These are phyloP conservation scores for Enteromius trimaculatus DNA, from an alignment of 2,797 vertebrate genomes.

Conservation along the genomic window DNA sequence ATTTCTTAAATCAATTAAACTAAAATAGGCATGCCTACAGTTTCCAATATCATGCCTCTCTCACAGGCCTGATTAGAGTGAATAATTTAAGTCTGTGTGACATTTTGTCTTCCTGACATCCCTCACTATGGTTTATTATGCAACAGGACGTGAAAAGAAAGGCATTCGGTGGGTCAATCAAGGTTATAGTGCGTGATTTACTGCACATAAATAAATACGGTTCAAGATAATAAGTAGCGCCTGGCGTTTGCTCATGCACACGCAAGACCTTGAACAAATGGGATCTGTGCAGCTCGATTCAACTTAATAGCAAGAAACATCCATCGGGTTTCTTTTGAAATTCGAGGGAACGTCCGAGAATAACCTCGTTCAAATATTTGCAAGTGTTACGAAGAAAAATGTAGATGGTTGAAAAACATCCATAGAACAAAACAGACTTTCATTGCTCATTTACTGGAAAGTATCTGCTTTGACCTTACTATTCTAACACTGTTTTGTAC, in stretches of 20 bases:
- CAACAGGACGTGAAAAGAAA: neutral
- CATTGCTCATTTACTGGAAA: constrained; percentile 1
- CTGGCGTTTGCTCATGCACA: neutral
- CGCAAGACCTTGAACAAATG: neutral
- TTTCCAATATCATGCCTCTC: constrained; percentile 32
- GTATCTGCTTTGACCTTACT: neutral
- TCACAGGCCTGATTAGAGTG: neutral
- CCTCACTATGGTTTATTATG: neutral
- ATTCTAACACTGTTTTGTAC: neutral
- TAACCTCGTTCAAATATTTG: neutral
- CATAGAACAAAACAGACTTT: neutral
- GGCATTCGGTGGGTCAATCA: neutral
- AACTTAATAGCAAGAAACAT: neutral
- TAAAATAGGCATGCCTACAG: constrained; percentile 41
- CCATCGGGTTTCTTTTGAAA: neutral
- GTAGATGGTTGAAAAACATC: neutral
- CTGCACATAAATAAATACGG: neutral
- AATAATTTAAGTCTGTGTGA: constrained; percentile 20
- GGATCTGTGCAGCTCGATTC: neutral
- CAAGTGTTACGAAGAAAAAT: neutral
- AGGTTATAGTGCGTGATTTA: constrained; percentile 11
- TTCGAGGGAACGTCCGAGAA: neutral
- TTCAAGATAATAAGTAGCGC: neutral
- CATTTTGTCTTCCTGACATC: constrained; percentile 16
- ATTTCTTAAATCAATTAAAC: constrained; percentile 54